Evolutionary conservation across 2,797 vertebrate genomes (phyloP), one percentile per base, ranked within the genome.

Genomic region (Syngnathus rostellatus): DNA sequence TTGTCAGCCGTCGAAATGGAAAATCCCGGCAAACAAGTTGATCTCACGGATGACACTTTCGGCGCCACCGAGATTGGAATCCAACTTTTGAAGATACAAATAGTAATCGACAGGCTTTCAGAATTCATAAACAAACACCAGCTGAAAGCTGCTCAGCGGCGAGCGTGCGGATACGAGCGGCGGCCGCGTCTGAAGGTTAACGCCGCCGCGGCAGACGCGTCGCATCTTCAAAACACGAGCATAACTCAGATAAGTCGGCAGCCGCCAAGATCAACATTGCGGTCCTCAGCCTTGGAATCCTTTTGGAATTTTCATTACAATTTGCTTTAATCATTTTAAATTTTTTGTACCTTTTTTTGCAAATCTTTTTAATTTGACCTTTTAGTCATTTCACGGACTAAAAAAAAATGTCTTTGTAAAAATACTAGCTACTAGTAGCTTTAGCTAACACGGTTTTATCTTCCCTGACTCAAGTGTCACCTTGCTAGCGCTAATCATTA

Each of bases 191-290:
- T 70, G 43, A 84, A 84, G 83, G 82, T 72, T 65, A 59, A 75
- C 71, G 68, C 73, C 40, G 5, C 57, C 2, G 10, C 45, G 19
- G 66, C 61, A 31, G 31, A 31, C 62, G 71, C 67, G 51, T 80
- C 80, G 77, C 23, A 12, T 65, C 72, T 68, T 5, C 6, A 78
- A 60, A 78, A 83, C 84, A 83, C 64, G 73, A 66, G 64, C 70
- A 73, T 40, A 68, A 70, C 65, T 79, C 57, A 61, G 82, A 83
- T 78, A 76, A 31, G 53, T 62, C 25, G 58, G 41, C 68, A 69
- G 61, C 74, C 16, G 16, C 46, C 40, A 38, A 70, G 6, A 59
- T 61, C 55, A 76, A 69, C 60, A 70, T 64, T 72, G 63, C 17
- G 50, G 37, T 21, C 41, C 65, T 54, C 19, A 19, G 61, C 3